Evolutionary conservation across 2,113 vertebrate species (phyloP), one percentile per base, ranked within the genome.

Genomic region (Pterophyllum scalare): DNA sequence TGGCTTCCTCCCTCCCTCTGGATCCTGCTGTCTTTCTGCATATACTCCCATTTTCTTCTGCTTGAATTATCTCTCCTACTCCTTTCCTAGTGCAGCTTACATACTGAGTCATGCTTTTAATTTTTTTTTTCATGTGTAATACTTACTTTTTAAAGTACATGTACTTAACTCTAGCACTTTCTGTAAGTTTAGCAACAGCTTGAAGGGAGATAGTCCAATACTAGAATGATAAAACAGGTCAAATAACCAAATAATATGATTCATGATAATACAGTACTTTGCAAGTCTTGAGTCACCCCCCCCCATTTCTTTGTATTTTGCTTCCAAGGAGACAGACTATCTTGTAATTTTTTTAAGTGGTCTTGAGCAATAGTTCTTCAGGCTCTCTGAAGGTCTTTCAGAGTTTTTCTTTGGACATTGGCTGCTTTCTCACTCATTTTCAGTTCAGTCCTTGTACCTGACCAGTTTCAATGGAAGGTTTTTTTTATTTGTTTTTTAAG

Each of bases 1-100:
- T 57, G 77, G 74, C 57, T 75, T 89, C 79, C 82, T 89, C 83
- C 77, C 82, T 89, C 83, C 81, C 81, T 78, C 33, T 74, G 72
- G 58, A 74, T 87, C 86, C 61, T 49, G 59, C 75, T 84, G 72
- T 65, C 52, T 70, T 33, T 76, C 52, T 35, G 19, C 46, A 1
- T 78, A 33, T 78, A 28, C 67, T 70, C 49, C 64, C 49, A 77
- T 77, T 79, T 79, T 60, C 56, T 62, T 67, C 38, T 24, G 28
- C 67, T 77, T 75, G n/a, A 35, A 52, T 82, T 0, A 59, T 72
- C 33, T 62, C 7, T 17, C 35, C 13, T 56, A 35, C n/a, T 62
- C 61, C 35, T 33, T 38, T 62, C 12, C 38, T 14, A 17, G 15
- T 13, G 38, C 14, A 62, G 40, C 46, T 70, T 61, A 70, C 12